Base-by-base conservation (phyloP, 2,888 invertebrate genomes). In the Erebia aethiops region DNA sequence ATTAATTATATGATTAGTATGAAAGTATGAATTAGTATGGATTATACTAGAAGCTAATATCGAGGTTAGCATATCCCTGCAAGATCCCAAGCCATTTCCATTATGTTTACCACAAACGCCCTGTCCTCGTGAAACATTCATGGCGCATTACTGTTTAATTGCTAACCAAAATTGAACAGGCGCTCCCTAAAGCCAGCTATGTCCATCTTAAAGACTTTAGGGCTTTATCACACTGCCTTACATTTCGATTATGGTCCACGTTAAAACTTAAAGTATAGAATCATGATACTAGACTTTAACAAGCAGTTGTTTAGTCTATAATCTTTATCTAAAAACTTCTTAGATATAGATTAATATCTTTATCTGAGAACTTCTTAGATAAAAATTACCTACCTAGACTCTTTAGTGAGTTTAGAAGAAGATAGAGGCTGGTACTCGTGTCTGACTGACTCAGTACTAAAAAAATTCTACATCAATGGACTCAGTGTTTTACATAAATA, bases 151-250 rank as follows among this genome's bases (percentile, higher is more conserved):
- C 74, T 74, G 72, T 75, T 75, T 82, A 82, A 85, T 88, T 88
- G 86, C 85, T 84, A 79, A 82, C 84, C 72, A 81, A 81, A 84
- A 81, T 80, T 80, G 69, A 74, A 75, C 87, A 93, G 92, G 92
- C 92, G 80, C 82, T 92, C 1, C 80, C 80, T 92, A 56, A 67
- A 58, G 58, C 49, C 41, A 26, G 58, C 18, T 8, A 18, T 49
- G 49, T 67, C 49, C 21, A 56, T 46, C 41, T 54, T 54, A n/a
- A 65, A 41, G 16, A 66, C 63, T 26, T 51, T 57, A 64, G 18
- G 52, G 41, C 64, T 61, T 13, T 46, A 54, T 54, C 54, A 54
- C 16, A 54, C 16, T 11, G 18, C 3, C 18, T 54, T 14, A 10
- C 16, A 54, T 54, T 54, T 2, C 1, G 11, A 43, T 11, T 11